Evolutionary conservation across 2,888 invertebrate genomes (phyloP).

Genomic region (Chloromyia formosa): DNA sequence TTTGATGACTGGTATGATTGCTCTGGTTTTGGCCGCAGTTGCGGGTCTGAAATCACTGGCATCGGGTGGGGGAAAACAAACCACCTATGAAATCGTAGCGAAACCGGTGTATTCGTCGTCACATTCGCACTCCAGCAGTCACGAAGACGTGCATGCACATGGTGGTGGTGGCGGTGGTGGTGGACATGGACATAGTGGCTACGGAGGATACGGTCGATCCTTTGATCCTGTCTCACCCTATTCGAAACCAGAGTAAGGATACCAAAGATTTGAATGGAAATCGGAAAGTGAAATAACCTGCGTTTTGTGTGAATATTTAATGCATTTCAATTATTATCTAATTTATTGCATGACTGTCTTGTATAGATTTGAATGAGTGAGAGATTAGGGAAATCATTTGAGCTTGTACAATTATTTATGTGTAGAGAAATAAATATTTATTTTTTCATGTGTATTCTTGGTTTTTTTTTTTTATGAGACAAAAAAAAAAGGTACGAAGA

Average conservation of each 20-base stretch:
- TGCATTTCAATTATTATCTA: not conserved
- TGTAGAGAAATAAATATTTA: no score
- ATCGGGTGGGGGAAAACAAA: constrained; percentile 74
- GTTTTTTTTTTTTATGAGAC: no score
- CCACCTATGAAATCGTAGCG: constrained; percentile 85
- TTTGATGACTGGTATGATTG: constrained; percentile 82
- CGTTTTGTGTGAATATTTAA: not conserved
- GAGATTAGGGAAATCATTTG: no score
- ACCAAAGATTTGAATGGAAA: not conserved
- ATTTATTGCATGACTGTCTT: not conserved
- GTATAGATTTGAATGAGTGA: not conserved
- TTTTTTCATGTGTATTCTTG: no score
- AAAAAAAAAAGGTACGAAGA: no score
- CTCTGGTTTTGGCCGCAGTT: constrained; percentile 78
- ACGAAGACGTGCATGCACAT: constrained; percentile 68
- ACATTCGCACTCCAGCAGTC: constrained; percentile 69
- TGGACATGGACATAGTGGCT: constrained; percentile 67
- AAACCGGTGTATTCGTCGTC: constrained; percentile 80
- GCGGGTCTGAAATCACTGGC: constrained; percentile 79
- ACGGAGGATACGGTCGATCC: constrained; percentile 64
- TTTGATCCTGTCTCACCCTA: constrained; percentile 51
- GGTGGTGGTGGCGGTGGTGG: constrained; percentile 55
- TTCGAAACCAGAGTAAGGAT: not conserved
- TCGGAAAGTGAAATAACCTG: no score
- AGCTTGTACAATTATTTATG: no score